These are phyloP conservation scores for Aplocera efformata DNA, from an alignment of 2,888 invertebrate genomes.

Conservation along the genomic window DNA sequence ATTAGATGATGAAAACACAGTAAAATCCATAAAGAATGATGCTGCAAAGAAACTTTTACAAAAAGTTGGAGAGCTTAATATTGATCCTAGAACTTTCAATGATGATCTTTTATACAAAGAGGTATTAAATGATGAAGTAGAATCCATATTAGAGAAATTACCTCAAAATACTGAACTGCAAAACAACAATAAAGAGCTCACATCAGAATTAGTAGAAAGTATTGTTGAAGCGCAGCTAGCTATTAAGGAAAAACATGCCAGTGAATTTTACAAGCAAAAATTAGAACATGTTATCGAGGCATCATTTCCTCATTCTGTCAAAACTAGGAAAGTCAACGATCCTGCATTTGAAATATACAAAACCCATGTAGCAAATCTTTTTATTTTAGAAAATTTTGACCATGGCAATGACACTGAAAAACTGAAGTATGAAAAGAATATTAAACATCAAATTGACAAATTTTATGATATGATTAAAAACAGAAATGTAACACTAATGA, in stretches of 20 bases:
- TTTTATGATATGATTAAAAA: constrained; percentile 42
- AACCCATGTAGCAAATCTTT: constrained; percentile 47
- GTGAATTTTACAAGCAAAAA: constrained; percentile 47
- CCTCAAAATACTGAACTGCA: constrained; percentile 33
- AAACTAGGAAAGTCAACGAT: constrained; percentile 31
- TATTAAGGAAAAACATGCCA: constrained; percentile 40
- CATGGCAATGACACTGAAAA: constrained; percentile 44
- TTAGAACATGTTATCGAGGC: constrained; percentile 49
- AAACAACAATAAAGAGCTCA: constrained; percentile 38
- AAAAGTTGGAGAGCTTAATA: constrained; percentile 48
- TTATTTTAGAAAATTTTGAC: constrained; percentile 60
- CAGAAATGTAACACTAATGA: constrained; percentile 41
- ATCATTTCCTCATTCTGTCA: constrained; percentile 44
- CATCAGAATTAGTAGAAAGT: constrained; percentile 36
- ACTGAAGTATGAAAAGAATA: constrained; percentile 42
- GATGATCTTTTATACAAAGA: constrained; percentile 44
- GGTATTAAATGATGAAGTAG: constrained; percentile 45
- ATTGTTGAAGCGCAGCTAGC: constrained; percentile 41
- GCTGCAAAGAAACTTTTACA: constrained; percentile 47
- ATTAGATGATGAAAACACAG: constrained; percentile 27
- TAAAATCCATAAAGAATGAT: constrained; percentile 37
- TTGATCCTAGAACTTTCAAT: constrained; percentile 41
- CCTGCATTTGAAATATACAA: constrained; percentile 59
- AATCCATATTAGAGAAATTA: constrained; percentile 40
- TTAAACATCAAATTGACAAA: constrained; percentile 45